Base-by-base conservation (phyloP, 2,888 invertebrate genomes). In the Philonicus albiceps region DNA sequence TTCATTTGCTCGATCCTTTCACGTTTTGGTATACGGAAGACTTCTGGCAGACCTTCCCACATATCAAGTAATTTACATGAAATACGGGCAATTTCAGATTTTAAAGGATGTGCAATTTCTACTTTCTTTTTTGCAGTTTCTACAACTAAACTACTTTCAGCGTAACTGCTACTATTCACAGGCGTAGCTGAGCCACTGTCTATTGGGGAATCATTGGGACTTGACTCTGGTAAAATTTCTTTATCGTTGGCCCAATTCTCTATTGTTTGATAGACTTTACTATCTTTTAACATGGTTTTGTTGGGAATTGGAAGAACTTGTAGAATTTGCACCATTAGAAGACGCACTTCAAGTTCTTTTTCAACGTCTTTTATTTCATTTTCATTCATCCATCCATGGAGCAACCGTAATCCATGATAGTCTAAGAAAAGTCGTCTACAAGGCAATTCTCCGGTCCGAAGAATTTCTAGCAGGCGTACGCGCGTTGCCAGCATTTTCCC, bases 1-100 rank as follows among this genome's bases (percentile, higher is more conserved):
- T 98, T 98, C 96, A 98, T 97, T 92, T 98, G 97, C 90, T 98
- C 98, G 88, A 98, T 96, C 86, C 97, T 94, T 91, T 98, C 97
- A 89, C 97, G 97, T 92, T 98, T 98, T 1, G 98, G 98, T 90
- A 98, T 98, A 91, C 97, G 95, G 91, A 98, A 98, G 31, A 94
- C 93, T 90, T 94, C 92, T 0, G 92, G 92, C 76, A 92, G 88
- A 7, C 89, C 89, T 73, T 90, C 90, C 92, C 92, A 92, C 7
- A 89, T 89, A 16, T 86, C 87, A 0, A 90, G 89, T 27, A 91
- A 87, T 88, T 90, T 90, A 3, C 88, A 80, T 13, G 90, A 89
- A 53, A 90, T 86, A 64, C 89, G 90, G 83, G 86, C 92, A 90
- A 90, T 91, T 75, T 90, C 89, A 53, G 34, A 86, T 78, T 11